Base-by-base conservation (phyloP, 1,140 invertebrate species). In the Drosophila subobscura region DNA sequence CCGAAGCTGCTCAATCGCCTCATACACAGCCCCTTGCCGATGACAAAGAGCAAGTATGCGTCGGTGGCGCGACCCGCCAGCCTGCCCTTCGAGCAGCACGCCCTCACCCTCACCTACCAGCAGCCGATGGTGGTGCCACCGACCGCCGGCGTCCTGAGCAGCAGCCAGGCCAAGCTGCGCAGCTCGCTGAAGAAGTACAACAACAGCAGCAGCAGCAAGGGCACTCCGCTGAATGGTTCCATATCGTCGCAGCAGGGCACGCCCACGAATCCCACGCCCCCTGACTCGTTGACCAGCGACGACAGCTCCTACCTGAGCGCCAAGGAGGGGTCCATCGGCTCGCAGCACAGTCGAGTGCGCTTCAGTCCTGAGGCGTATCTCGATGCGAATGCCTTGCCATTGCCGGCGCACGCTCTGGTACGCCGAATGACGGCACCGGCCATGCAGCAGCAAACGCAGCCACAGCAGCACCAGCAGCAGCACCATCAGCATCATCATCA, bases 231-330 rank as follows among this genome's bases (percentile, higher is more conserved):
- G 33, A 84, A 85, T 23, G 80, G 80, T 2, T 77, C 67, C 45
- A 77, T 72, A 23, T 89, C 78, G n/a, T 90, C 86, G 14, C 86
- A 90, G 52, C 86, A 90, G 60, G 83, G 88, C n/a, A 97, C 96
- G 0, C 96, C 96, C 25, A 97, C 96, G 2, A 96, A 96, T 92
- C 95, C 96, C 1, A 97, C 96, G 2, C 96, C 96, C 0, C 96
- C 96, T 0, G 96, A 97, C 72, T 96, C 95, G 72, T 83, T 96
- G 12, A 96, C 96, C 0, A 96, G 96, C 73, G 96, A 97, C 53
- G 96, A 97, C 72, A 96, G 95, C 72, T 96, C 95, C 33, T 97
- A 97, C 85, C 94, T 96, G 40, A 97, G 96, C 1, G 96, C 96
- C 2, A 95, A 96, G 72, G 96, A 96, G 73, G 94, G 94, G 50